These are phyloP conservation scores for Boulengeromyrus knoepffleri DNA, from an alignment of 2,113 vertebrate genomes.

Conservation along the genomic window DNA sequence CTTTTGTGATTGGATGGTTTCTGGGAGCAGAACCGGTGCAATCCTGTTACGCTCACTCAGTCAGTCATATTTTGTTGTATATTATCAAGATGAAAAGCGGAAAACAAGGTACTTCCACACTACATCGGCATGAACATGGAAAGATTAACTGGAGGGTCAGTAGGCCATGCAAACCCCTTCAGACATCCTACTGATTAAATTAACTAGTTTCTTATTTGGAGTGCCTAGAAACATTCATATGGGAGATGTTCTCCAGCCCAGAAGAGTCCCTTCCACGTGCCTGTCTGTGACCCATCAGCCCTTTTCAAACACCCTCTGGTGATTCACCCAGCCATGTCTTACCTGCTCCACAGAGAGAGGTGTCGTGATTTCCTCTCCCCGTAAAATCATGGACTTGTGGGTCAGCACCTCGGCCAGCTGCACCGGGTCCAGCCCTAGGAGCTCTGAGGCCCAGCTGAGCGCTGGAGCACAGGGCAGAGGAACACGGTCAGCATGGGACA, in stretches of 20 bases:
- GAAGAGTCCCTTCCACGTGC: not conserved
- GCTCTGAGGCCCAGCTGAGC: constrained; percentile 75
- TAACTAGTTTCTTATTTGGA: not conserved
- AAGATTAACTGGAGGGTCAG: not conserved
- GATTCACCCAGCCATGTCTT: not conserved
- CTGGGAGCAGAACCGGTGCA: not conserved
- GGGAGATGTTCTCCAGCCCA: not conserved
- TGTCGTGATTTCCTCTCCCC: constrained; percentile 94
- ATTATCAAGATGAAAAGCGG: not conserved
- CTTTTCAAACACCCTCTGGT: not conserved
- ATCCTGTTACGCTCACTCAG: not conserved
- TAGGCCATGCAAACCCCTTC: not conserved
- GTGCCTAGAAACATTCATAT: not conserved
- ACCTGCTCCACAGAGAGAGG: constrained; percentile 93
- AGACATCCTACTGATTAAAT: not conserved
- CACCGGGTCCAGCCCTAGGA: constrained; percentile 80
- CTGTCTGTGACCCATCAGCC: not conserved
- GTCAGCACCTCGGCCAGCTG: constrained; percentile 86
- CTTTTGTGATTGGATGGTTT: not conserved
- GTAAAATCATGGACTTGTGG: constrained; percentile 92
- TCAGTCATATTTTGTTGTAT: not conserved
- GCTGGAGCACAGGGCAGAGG: constrained; percentile 55
- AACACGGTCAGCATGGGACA: not conserved
- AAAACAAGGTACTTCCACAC: not conserved
- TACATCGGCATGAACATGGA: not conserved